These are phyloP conservation scores for Microctonus hyperodae DNA, from an alignment of 2,888 invertebrate species.

Conservation along the genomic window DNA sequence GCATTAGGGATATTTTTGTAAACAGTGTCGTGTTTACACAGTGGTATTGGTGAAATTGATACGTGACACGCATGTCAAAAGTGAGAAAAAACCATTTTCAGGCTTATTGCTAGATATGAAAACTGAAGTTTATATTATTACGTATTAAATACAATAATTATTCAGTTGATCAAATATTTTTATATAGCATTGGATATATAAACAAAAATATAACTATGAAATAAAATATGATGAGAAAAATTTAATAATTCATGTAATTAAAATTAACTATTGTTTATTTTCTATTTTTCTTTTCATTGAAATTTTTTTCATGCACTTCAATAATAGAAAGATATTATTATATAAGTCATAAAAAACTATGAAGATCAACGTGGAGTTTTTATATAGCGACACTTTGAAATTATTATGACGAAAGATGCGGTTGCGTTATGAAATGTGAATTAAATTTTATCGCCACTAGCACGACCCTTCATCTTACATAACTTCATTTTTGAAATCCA, in stretches of 20 bases:
- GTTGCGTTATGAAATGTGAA: slow-evolving; percentile 9
- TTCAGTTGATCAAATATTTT: neutral
- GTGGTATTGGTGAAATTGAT: slow-evolving; percentile 53
- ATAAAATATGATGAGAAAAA: neutral
- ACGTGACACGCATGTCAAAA: slow-evolving; percentile 58
- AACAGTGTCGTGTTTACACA: slow-evolving; percentile 59
- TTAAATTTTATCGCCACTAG: slow-evolving; percentile 14
- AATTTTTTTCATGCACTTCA: neutral
- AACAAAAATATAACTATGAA: too few relatives aligned
- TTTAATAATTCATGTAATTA: neutral
- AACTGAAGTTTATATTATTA: too few relatives aligned
- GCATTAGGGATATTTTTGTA: slow-evolving; percentile 58
- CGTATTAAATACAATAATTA: too few relatives aligned
- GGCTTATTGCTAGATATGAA: too few relatives aligned
- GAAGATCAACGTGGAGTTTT: neutral
- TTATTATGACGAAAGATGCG: neutral
- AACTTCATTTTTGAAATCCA: slow-evolving; percentile 8
- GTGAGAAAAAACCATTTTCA: slow-evolving; percentile 40
- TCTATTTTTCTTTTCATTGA: neutral
- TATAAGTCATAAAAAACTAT: neutral
- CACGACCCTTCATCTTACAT: slow-evolving; percentile 17
- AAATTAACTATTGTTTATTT: too few relatives aligned
- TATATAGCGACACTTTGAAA: slow-evolving; percentile 2
- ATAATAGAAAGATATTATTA: neutral
- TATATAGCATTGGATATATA: neutral